Evolutionary conservation across 2,113 vertebrate genomes (phyloP), one percentile per base, ranked within the genome.

Genomic region (Eptesicus fuscus): DNA sequence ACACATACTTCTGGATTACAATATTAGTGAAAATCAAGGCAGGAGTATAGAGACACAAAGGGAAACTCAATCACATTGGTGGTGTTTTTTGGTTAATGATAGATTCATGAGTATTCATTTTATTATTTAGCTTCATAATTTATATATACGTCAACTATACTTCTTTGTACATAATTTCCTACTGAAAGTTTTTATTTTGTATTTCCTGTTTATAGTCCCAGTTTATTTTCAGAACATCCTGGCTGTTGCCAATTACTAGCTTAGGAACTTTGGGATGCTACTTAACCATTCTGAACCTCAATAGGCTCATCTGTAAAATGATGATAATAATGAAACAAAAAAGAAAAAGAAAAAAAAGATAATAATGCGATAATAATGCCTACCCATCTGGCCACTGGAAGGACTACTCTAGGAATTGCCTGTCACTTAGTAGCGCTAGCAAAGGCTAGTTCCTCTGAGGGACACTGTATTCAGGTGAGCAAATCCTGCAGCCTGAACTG

Each of bases 1-100:
- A 53, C 51, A 80, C 17, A 37, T 56, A 47, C 42, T 84, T 95
- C 59, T 59, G 23, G 70, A 42, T 80, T 59, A 92, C 88, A 92
- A 53, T 35, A 32, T 90, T 73, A 94, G 70, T 51, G 18, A 88
- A 95, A 94, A 86, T 84, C 63, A 85, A 73, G 65, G 63, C 9
- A 53, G 11, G 30, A 77, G 42, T 44, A 63, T 28, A 76, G 53
- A 18, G 30, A 25, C 30, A 56, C 16, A 40, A 25, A 65, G 30
- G 11, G 12, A 87, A 65, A 87, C 11, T 63, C 37, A 12, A 10
- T 35, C 9, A 11, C 28, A 73, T 69, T 71, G 7, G 40, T 28
- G 6, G 18, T 77, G 22, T 32, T 83, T 59, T 70, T 76, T 74
- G 17, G 28, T 88, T 59, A 82, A 73, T 51, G 32, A 49, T 78